phyloP scores from a whole-genome alignment of 2,113 vertebrate species.

The Merops nubicus region DNA sequence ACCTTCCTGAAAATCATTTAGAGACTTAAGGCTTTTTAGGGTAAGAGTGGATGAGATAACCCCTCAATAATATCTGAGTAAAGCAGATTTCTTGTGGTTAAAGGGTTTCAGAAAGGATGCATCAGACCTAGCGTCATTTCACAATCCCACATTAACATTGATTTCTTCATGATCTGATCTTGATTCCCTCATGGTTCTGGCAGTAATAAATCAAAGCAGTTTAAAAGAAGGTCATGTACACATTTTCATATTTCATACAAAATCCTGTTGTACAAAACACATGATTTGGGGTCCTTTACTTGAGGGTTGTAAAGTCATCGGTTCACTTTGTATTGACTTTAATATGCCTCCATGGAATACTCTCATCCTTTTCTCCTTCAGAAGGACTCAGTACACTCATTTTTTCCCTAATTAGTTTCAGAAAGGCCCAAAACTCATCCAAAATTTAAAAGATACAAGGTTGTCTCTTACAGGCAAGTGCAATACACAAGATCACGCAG shows the following conservation, averaged over 20 bases:
- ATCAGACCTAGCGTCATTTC: neutral
- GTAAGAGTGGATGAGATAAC: neutral
- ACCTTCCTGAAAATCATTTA: neutral
- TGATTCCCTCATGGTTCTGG: slow-evolving; percentile 16
- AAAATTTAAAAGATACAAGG: slow-evolving; percentile 10
- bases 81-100: slow-evolving; percentile 42
- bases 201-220: slow-evolving; percentile 42
- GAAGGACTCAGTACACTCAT: neutral
- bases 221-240: slow-evolving; percentile 54
- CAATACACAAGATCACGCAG: neutral
- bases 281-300: neutral
- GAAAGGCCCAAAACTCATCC: neutral
- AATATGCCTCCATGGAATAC: slow-evolving; percentile 8
- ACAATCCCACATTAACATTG: neutral
- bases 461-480: neutral
- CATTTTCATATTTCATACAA: slow-evolving; percentile 35
- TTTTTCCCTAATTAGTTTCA: slow-evolving; percentile 31
- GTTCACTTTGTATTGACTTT: slow-evolving; percentile 45
- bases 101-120: slow-evolving; percentile 17
- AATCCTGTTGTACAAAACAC: neutral
- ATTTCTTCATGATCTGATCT: slow-evolving; percentile 37
- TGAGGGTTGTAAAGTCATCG: slow-evolving; percentile 50
- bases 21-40: neutral
- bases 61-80: neutral
- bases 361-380: slow-evolving; percentile 26